These are phyloP conservation scores for Thaumetopoea pityocampa DNA, from an alignment of 1,140 invertebrate genomes.

Conservation along the genomic window DNA sequence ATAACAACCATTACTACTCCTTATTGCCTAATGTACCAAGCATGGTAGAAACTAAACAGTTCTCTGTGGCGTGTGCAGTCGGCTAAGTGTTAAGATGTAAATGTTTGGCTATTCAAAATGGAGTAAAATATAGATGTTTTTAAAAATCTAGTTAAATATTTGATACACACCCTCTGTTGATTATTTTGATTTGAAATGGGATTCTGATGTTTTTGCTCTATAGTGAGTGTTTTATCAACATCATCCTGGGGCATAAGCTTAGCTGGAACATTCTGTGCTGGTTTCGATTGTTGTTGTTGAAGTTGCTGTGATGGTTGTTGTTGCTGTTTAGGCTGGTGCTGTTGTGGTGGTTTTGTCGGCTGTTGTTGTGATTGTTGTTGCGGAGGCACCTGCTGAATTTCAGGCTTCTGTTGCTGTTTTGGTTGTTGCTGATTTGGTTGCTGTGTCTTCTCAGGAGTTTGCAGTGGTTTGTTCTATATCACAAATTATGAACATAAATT, in stretches of 20 bases:
- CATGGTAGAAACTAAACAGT: no score
- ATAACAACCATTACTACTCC: no score
- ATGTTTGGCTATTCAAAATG: no score
- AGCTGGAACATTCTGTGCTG: conserved; percentile 21
- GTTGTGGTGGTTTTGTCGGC: conserved; percentile 12
- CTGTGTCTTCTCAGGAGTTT: conserved; percentile 20
- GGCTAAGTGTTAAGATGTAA: no score
- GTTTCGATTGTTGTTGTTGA: conserved; percentile 28
- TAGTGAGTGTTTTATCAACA: conserved; percentile 39
- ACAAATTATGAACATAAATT: no score
- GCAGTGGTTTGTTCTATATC: conserved; percentile 12
- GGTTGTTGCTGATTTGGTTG: conserved; percentile 21
- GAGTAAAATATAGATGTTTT: no score
- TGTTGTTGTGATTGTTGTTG: conserved; percentile 11
- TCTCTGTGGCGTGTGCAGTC: no score
- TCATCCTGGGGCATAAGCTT: conserved; percentile 42
- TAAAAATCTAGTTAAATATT: no score
- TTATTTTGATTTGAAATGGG: conserved; percentile 26
- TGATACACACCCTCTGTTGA: conserved; percentile 22
- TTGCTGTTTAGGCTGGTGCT: conserved; percentile 22
- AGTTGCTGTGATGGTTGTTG: conserved; percentile 27
- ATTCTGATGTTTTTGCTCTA: conserved; percentile 39
- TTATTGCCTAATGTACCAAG: no score
- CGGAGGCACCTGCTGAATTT: conserved; percentile 6
- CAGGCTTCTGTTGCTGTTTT: conserved; percentile 21